These are phyloP conservation scores for Sicus ferrugineus DNA, from an alignment of 2,888 invertebrate species.

Conservation along the genomic window DNA sequence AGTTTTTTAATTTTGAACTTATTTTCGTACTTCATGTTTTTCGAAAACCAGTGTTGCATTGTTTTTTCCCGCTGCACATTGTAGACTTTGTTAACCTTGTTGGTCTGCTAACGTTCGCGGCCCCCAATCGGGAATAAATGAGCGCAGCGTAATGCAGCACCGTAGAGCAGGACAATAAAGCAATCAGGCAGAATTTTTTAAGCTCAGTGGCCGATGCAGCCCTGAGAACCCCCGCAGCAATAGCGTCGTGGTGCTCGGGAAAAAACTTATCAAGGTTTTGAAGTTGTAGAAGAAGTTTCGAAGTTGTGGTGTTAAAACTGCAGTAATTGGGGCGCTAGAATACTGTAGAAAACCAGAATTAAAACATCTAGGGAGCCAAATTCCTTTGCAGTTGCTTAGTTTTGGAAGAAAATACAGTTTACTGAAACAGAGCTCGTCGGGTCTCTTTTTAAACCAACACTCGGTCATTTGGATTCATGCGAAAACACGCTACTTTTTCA, in stretches of 20 bases:
- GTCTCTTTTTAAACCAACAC: too few relatives aligned
- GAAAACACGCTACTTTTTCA: too few relatives aligned
- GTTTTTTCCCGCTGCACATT: neutral
- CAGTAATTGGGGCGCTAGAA: neutral
- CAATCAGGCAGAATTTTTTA: neutral
- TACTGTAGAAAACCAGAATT: neutral
- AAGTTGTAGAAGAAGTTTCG: neutral
- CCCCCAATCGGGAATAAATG: slow-evolving; percentile 1
- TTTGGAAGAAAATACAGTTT: neutral
- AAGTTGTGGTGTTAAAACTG: neutral
- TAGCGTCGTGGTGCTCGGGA: too few relatives aligned
- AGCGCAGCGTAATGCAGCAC: slow-evolving; percentile 5
- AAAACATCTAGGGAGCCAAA: neutral
- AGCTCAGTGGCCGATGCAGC: neutral
- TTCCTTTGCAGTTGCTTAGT: too few relatives aligned
- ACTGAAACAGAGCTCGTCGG: neutral
- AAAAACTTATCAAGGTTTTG: neutral
- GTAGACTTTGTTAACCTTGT: neutral
- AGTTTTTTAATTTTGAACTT: slow-evolving; percentile 19
- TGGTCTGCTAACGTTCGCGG: neutral
- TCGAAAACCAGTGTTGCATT: neutral
- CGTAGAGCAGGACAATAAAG: neutral
- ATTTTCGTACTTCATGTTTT: neutral
- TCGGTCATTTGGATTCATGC: too few relatives aligned
- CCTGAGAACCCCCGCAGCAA: too few relatives aligned